phyloP scores from a whole-genome alignment of 2,888 invertebrate genomes.

The Serripes groenlandicus region DNA sequence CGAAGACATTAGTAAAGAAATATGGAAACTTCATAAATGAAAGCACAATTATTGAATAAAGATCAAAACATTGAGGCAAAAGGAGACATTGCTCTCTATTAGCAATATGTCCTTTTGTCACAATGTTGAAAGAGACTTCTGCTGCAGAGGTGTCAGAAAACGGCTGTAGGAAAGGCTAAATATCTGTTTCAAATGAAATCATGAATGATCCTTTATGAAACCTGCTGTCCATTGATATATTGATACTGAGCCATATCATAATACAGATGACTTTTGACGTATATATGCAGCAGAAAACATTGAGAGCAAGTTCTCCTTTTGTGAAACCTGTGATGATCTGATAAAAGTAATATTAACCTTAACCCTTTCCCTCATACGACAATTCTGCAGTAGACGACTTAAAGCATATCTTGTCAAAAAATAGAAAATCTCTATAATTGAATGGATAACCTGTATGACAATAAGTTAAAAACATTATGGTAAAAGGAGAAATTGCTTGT shows the following conservation, averaged over 20 bases:
- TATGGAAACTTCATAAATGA: background rate
- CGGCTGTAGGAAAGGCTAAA: no score
- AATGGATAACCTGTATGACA: background rate
- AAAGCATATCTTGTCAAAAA: background rate
- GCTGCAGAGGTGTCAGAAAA: no score
- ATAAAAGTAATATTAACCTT: no score
- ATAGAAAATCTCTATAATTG: background rate
- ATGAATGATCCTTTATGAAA: no score
- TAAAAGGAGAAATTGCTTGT: background rate
- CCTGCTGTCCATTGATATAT: no score
- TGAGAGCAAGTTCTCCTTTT: no score
- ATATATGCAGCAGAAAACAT: no score
- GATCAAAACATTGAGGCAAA: background rate
- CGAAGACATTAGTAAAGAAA: background rate
- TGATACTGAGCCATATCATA: no score
- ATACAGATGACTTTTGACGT: no score
- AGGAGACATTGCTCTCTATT: background rate
- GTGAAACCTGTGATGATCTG: no score
- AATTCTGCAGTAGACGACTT: background rate
- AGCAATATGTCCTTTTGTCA: background rate
- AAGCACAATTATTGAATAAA: no score
- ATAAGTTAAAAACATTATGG: conserved; percentile 1
- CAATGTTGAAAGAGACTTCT: background rate
- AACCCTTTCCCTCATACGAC: background rate
- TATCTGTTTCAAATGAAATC: no score